Evolutionary conservation across 2,113 vertebrate genomes (phyloP), one percentile per base, ranked within the genome.

Genomic region (Pollimyrus isidori): DNA sequence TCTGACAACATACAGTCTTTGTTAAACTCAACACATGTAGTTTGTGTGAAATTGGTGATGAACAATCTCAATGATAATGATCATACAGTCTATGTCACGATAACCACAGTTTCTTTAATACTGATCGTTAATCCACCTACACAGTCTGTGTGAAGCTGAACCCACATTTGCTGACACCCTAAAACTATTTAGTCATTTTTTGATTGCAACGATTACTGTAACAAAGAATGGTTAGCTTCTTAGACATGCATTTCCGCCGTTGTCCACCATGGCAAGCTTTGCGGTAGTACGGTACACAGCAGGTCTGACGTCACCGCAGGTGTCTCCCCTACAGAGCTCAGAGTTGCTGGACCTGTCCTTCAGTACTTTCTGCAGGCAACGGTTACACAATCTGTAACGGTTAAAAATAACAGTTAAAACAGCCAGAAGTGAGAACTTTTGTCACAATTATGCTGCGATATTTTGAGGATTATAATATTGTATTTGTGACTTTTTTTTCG

Each of bases 251-350:
- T 48, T 83, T 45, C 45, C n/a, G 82, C 45, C 23, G 1, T 46
- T 48, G 19, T 45, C 50, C n/a, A 56, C 86, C 49, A 17, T 2
- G 5, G 50, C 0, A 3, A 15, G 15, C 50, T 30, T 48, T 53
- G 3, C 15, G 45, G 30, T 13, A 17, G 17, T 5, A 2, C n/a
- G 11, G 10, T 23, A 5, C 4, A 95, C 93, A 91, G 96, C 95
- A 1, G 94, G 91, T 93, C 94, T 94, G 89, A 96, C 94, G 92
- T 94, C 95, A 93, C 93, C 94, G 91, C 93, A 95, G 92, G 95
- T 93, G 84, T 82, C 91, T 94, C 89, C 95, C 88, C 97, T 95
- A 92, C 96, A 97, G 85, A 97, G 85, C 88, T 97, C 96, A 93
- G 96, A 92, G 52, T 89, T 80, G 45, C 19, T 80, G 45, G 9